Evolutionary conservation across 2,888 invertebrate genomes (phyloP), one percentile per base, ranked within the genome.

Genomic region (Hydroisotoma schaefferi): DNA sequence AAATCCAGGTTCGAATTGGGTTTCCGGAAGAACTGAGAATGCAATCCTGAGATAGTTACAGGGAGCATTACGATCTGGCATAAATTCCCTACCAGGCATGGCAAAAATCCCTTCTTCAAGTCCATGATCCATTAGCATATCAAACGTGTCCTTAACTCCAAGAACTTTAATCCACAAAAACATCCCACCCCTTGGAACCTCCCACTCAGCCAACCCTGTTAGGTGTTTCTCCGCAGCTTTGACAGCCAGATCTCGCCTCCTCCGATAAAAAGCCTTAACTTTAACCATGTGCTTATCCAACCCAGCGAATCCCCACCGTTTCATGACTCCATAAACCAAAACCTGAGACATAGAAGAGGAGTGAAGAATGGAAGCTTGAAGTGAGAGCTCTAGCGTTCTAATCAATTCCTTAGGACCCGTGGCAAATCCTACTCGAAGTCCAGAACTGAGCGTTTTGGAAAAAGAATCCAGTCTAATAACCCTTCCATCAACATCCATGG

Each of bases 401-500:
- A 87, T 77, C 23, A 90, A 74, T 1, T 82, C 81, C 44, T 81
- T 80, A 0, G 89, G 85, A 0, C 87, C 90, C 0, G 87, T 87
- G 27, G 87, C 78, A 80, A 86, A 87, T 15, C 87, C 90, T 0
- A 87, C 76, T 63, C 90, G 81, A 47, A 90, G 76, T 0, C 90
- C 87, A 0, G 86, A 83, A 74, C 85, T 73, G 48, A 87, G 75
- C 26, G 86, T 82, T 79, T 90, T 90, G 0, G 88, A 88, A 72
- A 88, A 81, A 0, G 89, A 88, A 77, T 90, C 89, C 70, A 88
- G 79, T 28, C 89, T 81, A 23, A 90, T 75, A 2, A 90, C 90
- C 28, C 89, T 81, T 0, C 88, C 87, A 74, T 87, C 86, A 0
- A 80, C 82, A 76, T 90, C 89, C 76, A 89, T 66, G 0, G 87